A percentile compares a stretch with the other conserved stretches of the same genome.
Conservation (phyloP, 1,140 invertebrate species). For the Stegodyphus dumicola region DNA sequence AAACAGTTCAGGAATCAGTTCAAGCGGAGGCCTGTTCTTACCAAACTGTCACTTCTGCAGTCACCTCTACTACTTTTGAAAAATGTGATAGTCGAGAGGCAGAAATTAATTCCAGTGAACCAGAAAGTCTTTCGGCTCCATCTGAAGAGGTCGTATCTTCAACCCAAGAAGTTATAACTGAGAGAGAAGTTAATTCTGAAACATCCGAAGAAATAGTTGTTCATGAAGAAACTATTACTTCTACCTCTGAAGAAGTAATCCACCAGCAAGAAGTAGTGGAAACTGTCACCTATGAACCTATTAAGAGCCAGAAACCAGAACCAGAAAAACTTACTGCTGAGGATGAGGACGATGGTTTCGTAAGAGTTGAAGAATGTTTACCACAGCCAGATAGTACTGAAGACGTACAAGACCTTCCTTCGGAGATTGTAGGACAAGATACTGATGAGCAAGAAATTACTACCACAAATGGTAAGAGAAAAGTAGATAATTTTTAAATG, state of each 20-base stretch:
- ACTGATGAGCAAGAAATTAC: conserved; percentile 2
- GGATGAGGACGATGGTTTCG: conserved; percentile 40
- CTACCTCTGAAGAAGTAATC: neutral
- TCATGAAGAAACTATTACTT: conserved; percentile 8
- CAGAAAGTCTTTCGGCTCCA: neutral
- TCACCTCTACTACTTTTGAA: too few species aligned
- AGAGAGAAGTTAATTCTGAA: neutral
- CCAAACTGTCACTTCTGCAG: neutral
- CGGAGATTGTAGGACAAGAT: neutral
- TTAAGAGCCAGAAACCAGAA: neutral
- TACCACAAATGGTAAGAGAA: conserved; percentile 15
- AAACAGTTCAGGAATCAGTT: neutral
- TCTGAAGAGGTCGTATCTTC: conserved; percentile 1
- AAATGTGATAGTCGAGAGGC: neutral
- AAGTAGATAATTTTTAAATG: neutral
- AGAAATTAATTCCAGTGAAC: neutral
- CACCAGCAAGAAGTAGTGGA: neutral
- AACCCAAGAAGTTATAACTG: neutral
- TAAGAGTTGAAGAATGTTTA: conserved; percentile 35
- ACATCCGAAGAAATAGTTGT: neutral
- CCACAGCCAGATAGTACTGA: conserved; percentile 15
- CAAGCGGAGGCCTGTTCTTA: neutral
- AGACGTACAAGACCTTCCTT: neutral
- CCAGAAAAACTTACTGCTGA: neutral
- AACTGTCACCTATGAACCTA: neutral